Evolutionary conservation across 2,888 invertebrate species (phyloP).

Genomic region (Andrena minutula): DNA sequence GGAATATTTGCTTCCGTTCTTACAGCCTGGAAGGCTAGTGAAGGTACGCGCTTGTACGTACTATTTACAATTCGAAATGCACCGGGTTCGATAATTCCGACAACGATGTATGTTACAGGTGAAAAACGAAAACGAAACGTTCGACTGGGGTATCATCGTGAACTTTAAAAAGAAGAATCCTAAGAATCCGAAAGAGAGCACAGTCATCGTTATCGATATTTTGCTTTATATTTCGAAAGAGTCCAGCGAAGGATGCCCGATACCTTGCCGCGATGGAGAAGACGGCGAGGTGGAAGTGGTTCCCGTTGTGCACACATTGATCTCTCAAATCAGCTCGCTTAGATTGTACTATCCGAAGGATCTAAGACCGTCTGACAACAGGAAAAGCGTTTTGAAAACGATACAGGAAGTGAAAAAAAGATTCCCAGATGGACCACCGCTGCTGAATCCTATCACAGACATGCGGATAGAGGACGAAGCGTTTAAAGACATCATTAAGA

Average conservation of each 20-base stretch:
- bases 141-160: constrained; percentile 98
- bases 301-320: constrained; percentile 92
- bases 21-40: constrained; percentile 97
- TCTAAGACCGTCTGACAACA: constrained; percentile 92
- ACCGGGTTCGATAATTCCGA: constrained; percentile 3
- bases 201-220: constrained; percentile 92
- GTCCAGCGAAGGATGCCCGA: constrained; percentile 87
- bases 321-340: constrained; percentile 95
- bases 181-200: constrained; percentile 86
- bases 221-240: constrained; percentile 92
- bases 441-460: constrained; percentile 96
- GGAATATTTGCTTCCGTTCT: constrained; percentile 95
- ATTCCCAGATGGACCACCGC: constrained; percentile 94
- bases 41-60: constrained; percentile 87
- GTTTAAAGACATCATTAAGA: constrained; percentile 92
- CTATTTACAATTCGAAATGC: constrained; percentile 9
- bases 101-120: constrained; percentile 86
- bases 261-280: constrained; percentile 90
- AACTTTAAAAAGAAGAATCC: constrained; percentile 92
- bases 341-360: constrained; percentile 96
- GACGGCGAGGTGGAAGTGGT: constrained; percentile 96
- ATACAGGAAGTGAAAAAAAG: constrained; percentile 95
- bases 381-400: constrained; percentile 94
- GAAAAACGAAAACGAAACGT: constrained; percentile 93
- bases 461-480: constrained; percentile 96